phyloP scores from a whole-genome alignment of 2,888 invertebrate genomes.

The Chloromyia formosa region DNA sequence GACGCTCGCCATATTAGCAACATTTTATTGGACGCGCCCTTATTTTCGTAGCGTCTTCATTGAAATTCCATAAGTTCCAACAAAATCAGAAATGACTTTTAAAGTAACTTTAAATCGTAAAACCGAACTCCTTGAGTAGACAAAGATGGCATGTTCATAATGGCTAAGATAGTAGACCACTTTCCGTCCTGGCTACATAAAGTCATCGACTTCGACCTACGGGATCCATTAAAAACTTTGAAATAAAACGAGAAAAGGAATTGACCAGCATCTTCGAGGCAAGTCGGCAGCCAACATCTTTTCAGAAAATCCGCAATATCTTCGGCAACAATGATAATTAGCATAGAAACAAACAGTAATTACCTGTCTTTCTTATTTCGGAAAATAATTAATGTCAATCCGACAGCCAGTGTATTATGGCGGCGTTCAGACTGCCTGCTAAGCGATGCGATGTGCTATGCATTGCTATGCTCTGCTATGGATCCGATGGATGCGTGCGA shows the following conservation, averaged over 20 bases:
- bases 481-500: too few species aligned
- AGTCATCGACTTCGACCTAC: not conserved
- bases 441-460: too few species aligned
- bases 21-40: not conserved
- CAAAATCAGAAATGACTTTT: conserved; percentile 1
- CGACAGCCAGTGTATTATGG: not conserved
- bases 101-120: conserved; percentile 7
- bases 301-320: not conserved
- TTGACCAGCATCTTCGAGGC: too few species aligned
- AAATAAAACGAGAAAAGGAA: not conserved
- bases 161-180: not conserved
- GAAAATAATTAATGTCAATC: conserved; percentile 16
- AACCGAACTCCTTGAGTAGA: not conserved
- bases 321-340: conserved; percentile 9
- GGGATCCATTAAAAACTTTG: not conserved
- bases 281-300: not conserved
- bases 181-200: not conserved
- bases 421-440: too few species aligned
- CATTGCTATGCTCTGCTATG: too few species aligned
- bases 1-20: not conserved
- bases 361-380: conserved; percentile 18
- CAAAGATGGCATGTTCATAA: not conserved
- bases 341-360: conserved; percentile 15
- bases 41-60: not conserved
- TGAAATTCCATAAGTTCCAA: not conserved